Base-by-base conservation (phyloP, 2,888 invertebrate genomes). In the Altica lythri region DNA sequence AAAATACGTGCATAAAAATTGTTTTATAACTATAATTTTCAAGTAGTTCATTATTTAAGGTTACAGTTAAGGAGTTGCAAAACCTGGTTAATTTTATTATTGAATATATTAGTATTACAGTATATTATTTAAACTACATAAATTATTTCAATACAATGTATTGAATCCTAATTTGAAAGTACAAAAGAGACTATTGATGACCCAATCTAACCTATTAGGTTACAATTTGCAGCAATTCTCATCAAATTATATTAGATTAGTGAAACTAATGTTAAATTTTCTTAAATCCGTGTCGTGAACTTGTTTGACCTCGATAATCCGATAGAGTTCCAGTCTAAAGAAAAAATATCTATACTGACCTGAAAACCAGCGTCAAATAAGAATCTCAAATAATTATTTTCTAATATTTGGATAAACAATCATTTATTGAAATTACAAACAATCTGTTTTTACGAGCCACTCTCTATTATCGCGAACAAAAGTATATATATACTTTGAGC, bases 221-320 rank as follows among this genome's bases (percentile, higher is more conserved):
- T n/a, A 32, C 38, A 48, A 48, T 48, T 48, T 48, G 48, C 48
- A 18, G 30, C 48, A 14, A 49, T 49, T 49, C 49, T 49, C 49
- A 32, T 42, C 49, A 49, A 49, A 49, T 49, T 42, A 49, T 49
- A 49, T 49, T 49, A 49, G 49, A 49, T 49, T 49, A 59, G 59
- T 62, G 63, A 62, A 59, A 62, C 61, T 60, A 60, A 63, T 60
- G 57, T 55, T 47, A 50, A 57, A 51, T 52, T 53, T 57, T 42
- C 55, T 29, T 16, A 49, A 54, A 64, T 59, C 62, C 56, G 55
- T 62, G 63, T 59, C 63, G 53, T 50, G 63, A 64, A 60, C 61
- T 63, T 52, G 13, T 22, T 13, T 25, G 49, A 49, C 49, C 49
- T 40, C 49, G 40, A 49, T 49, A 38, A 17, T 45, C 52, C 45